Percentiles rank a stretch among this genome's conserved stretches.
These are phyloP conservation scores for Polymixis flavicincta DNA, from an alignment of 2,888 invertebrate species.

Conservation along the genomic window DNA sequence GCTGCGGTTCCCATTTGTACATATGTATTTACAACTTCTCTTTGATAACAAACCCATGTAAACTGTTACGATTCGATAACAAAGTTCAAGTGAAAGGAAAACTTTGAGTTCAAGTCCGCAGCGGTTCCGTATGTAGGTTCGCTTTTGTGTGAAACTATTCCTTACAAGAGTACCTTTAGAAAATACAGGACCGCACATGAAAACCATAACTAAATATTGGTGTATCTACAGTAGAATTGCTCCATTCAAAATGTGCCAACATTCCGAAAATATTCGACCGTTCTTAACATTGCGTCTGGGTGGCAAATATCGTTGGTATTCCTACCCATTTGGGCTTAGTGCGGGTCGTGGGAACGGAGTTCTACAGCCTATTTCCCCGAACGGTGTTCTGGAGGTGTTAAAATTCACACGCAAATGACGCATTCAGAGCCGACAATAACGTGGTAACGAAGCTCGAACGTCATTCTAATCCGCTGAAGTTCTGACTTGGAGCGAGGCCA, in stretches of 20 bases:
- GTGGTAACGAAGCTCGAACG: slow-evolving; percentile 49
- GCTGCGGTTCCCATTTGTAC: slow-evolving; percentile 50
- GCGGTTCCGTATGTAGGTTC: slow-evolving; percentile 39
- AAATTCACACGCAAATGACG: slow-evolving; percentile 61
- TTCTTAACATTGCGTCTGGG: slow-evolving; percentile 50
- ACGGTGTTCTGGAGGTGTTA: slow-evolving; percentile 54
- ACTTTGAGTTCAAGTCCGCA: slow-evolving; percentile 53
- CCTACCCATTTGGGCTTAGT: slow-evolving; percentile 49
- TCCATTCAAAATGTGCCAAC: slow-evolving; percentile 44
- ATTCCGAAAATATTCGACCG: slow-evolving; percentile 57
- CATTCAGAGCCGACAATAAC: slow-evolving; percentile 57
- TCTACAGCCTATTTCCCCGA: slow-evolving; percentile 39
- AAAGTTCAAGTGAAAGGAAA: slow-evolving; percentile 62
- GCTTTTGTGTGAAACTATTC: slow-evolving; percentile 52
- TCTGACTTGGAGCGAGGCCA: slow-evolving; percentile 18
- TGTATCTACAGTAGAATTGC: slow-evolving; percentile 35
- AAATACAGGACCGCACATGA: slow-evolving; percentile 34
- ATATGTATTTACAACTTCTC: slow-evolving; percentile 55
- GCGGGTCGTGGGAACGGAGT: slow-evolving; percentile 17
- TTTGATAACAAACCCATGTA: slow-evolving; percentile 59
- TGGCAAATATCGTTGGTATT: slow-evolving; percentile 52
- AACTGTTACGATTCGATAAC: slow-evolving; percentile 60
- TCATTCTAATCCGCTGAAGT: slow-evolving; percentile 48
- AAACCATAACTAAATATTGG: slow-evolving; percentile 58
- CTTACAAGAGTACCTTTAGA: slow-evolving; percentile 33